These are phyloP conservation scores for Lydus trimaculatus DNA, from an alignment of 2,888 invertebrate genomes.

Conservation along the genomic window DNA sequence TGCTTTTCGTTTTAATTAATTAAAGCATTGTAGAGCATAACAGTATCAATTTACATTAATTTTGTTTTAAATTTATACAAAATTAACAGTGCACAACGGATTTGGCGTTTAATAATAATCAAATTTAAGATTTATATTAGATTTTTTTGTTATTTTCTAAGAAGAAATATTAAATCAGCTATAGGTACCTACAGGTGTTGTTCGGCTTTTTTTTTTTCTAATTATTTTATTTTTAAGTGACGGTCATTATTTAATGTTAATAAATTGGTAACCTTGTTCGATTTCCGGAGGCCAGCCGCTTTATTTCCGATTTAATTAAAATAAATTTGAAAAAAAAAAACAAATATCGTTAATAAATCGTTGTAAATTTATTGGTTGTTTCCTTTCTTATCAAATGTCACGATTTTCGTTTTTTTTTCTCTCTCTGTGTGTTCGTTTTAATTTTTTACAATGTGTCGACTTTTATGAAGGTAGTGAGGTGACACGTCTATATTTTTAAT, in stretches of 20 bases:
- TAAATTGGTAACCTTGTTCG: constrained; percentile 48
- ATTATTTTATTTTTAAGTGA: constrained; percentile 23
- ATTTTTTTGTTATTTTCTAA: neutral
- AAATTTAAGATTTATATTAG: neutral
- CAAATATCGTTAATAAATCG: neutral
- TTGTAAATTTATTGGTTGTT: neutral
- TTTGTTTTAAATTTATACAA: neutral
- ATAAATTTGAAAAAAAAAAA: constrained; percentile 21
- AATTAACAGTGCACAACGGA: neutral
- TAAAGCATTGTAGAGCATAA: neutral
- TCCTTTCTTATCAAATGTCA: constrained; percentile 6
- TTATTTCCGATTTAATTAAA: constrained; percentile 55
- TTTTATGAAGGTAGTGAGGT: neutral
- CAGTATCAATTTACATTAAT: neutral
- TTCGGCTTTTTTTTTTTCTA: no score
- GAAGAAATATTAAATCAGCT: neutral
- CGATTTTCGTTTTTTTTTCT: neutral
- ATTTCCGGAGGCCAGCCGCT: constrained; percentile 55
- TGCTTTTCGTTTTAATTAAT: neutral
- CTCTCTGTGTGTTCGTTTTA: neutral
- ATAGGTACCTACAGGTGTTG: neutral
- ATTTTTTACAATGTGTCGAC: no score
- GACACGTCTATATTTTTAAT: neutral
- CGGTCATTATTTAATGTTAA: constrained; percentile 32
- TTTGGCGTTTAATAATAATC: neutral